Conservation (phyloP, 1,140 invertebrate genomes). For the Drosophila ogumai region DNA sequence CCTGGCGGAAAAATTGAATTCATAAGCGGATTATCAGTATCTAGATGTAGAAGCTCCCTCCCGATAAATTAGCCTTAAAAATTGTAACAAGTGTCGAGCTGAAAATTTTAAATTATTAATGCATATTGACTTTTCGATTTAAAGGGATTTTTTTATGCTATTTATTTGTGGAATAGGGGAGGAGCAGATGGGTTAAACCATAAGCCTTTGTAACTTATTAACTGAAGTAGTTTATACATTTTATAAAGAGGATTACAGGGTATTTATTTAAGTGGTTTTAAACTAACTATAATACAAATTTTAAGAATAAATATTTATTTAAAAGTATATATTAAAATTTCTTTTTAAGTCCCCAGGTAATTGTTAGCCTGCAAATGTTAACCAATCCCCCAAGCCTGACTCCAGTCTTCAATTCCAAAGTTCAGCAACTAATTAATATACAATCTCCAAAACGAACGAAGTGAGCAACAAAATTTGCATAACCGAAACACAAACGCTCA, state of each 20-base stretch:
- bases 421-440: conserved; percentile 66
- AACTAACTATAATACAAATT: background rate
- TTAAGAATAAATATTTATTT: too few relatives aligned
- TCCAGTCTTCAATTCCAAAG: conserved; percentile 14
- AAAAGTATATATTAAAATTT: too few relatives aligned
- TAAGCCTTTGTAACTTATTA: conserved; percentile 24
- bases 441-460: conserved; percentile 42
- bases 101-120: conserved; percentile 42
- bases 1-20: conserved; percentile 60
- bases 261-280: background rate
- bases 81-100: conserved; percentile 75
- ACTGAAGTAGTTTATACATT: conserved; percentile 15
- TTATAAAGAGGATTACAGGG: conserved; percentile 20
- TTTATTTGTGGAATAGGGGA: background rate
- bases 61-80: conserved; percentile 72
- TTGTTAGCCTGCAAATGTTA: background rate
- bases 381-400: conserved; percentile 11
- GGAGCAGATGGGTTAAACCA: conserved; percentile 12
- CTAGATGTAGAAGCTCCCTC: conserved; percentile 13
- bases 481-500: conserved; percentile 65
- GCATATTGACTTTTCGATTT: conserved; percentile 63
- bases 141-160: conserved; percentile 10
- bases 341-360: too few relatives aligned
- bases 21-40: conserved; percentile 73
- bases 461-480: conserved; percentile 62